Evolutionary conservation across 2,113 vertebrate genomes (phyloP).

Genomic region (Psammodynastes pulverulentus): DNA sequence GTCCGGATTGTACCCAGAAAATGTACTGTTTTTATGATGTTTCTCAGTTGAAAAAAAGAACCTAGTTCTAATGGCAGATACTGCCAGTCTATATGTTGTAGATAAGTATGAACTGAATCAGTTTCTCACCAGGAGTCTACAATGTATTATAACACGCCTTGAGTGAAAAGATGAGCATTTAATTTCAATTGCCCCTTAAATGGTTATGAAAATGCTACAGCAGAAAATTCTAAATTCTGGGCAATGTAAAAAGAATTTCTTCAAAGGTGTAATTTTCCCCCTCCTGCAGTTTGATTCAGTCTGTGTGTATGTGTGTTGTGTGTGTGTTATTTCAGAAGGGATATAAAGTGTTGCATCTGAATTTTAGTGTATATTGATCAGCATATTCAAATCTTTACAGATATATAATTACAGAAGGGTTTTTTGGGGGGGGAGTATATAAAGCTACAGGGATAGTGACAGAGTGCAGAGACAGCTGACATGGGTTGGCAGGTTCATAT

Average conservation of each 20-base stretch:
- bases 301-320: background rate
- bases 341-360: background rate
- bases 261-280: background rate
- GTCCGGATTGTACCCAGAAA: background rate
- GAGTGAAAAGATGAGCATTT: background rate
- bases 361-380: background rate
- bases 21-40: background rate
- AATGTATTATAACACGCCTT: background rate
- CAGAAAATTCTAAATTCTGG: background rate
- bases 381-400: background rate
- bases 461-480: too few relatives aligned
- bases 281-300: background rate
- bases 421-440: background rate
- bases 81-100: background rate
- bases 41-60: background rate
- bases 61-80: background rate
- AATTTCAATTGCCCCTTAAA: background rate
- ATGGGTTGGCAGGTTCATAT: too few relatives aligned
- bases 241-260: background rate
- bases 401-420: background rate
- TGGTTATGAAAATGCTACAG: background rate
- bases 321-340: background rate
- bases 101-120: background rate
- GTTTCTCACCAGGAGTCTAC: background rate
- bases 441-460: background rate